A percentile compares a stretch with the other conserved stretches of the same genome.
phyloP scores from a whole-genome alignment of 2,797 vertebrate genomes.

The Falco naumanni region DNA sequence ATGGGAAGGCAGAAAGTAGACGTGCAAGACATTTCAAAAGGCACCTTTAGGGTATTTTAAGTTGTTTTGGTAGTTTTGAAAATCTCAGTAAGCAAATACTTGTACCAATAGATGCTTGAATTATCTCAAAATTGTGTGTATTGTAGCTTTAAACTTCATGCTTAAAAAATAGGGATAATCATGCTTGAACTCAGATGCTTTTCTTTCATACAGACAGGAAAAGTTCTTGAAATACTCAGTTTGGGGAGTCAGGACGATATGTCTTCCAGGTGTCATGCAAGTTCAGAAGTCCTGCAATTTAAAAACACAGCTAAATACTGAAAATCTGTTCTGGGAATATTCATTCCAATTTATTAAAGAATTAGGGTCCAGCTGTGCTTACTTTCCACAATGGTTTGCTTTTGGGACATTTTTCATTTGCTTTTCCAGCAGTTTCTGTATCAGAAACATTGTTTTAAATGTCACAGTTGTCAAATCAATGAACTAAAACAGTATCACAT shows the following conservation, averaged over 20 bases:
- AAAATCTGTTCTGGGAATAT: slow-evolving; percentile 45
- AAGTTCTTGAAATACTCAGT: not conserved
- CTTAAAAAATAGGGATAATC: not conserved
- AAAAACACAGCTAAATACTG: slow-evolving; percentile 18
- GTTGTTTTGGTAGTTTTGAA: not conserved
- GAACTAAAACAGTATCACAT: slow-evolving; percentile 64
- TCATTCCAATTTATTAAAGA: slow-evolving; percentile 55
- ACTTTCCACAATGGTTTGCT: slow-evolving; percentile 48
- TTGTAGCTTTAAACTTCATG: not conserved
- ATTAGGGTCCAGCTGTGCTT: slow-evolving; percentile 54
- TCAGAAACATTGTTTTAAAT: slow-evolving; percentile 69
- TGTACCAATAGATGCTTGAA: not conserved
- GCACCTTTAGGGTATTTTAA: not conserved
- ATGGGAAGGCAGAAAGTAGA: not conserved
- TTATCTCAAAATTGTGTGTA: not conserved
- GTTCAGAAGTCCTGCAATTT: slow-evolving; percentile 28
- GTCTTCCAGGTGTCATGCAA: slow-evolving; percentile 41
- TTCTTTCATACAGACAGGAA: not conserved
- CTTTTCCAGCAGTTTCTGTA: slow-evolving; percentile 64
- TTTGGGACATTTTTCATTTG: slow-evolving; percentile 64
- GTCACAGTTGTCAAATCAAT: slow-evolving; percentile 68
- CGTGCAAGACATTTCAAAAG: not conserved
- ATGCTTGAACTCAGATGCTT: not conserved
- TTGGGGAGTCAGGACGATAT: not conserved
- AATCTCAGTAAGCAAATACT: not conserved